Percentiles rank a stretch among this genome's conserved stretches.
Evolutionary conservation across 2,797 vertebrate genomes (phyloP).

Genomic region (Taenioides sp.): DNA sequence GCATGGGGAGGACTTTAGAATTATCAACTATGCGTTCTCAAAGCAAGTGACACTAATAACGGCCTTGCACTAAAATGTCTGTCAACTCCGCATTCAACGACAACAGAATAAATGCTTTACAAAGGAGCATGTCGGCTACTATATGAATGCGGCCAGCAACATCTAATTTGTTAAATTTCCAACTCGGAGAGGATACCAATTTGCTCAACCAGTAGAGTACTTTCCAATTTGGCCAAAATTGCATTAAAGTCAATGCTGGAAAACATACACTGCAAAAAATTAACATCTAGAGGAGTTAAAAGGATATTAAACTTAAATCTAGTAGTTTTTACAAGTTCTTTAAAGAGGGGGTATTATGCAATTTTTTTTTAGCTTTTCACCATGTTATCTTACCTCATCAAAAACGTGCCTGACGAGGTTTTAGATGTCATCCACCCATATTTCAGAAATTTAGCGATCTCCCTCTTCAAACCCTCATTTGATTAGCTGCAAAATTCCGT

Average conservation of each 20-base stretch:
- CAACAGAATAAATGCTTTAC: conserved; percentile 49
- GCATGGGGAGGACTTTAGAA: conserved; percentile 44
- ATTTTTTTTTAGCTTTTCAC: no score
- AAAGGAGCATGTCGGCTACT: conserved; percentile 38
- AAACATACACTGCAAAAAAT: background rate
- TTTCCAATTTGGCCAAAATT: conserved; percentile 55
- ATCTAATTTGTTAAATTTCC: conserved; percentile 63
- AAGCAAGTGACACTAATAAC: conserved; percentile 65
- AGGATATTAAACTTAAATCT: background rate
- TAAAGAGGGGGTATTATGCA: no score
- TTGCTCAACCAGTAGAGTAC: conserved; percentile 41
- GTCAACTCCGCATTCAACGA: conserved; percentile 44
- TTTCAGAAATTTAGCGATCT: no score
- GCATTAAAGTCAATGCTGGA: conserved; percentile 16
- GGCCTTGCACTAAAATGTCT: conserved; percentile 45
- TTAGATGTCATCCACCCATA: no score
- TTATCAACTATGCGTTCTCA: conserved; percentile 24
- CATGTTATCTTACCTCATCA: no score
- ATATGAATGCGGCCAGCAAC: conserved; percentile 41
- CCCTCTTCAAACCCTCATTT: no score
- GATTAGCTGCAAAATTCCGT: no score
- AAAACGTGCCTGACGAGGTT: no score
- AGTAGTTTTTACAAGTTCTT: background rate
- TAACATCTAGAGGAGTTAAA: background rate
- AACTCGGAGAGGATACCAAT: conserved; percentile 51